These are phyloP conservation scores for Poeciliopsis occidentalis DNA, from an alignment of 2,113 vertebrate genomes.

Conservation along the genomic window DNA sequence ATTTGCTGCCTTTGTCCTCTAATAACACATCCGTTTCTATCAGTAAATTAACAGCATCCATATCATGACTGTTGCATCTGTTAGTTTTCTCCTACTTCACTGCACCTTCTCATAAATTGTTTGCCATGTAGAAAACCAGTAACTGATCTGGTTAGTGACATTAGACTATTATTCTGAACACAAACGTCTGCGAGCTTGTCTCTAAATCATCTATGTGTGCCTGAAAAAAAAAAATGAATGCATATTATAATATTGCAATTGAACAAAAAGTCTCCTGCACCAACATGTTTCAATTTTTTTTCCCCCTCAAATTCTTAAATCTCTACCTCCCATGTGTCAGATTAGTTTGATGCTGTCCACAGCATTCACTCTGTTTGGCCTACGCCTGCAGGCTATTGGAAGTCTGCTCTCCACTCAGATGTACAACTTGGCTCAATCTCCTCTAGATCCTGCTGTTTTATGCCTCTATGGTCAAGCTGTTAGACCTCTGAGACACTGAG, in stretches of 20 bases:
- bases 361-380: constrained; percentile 48
- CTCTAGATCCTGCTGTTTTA: constrained; percentile 69
- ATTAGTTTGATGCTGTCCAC: constrained; percentile 61
- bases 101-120: neutral
- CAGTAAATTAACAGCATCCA: neutral
- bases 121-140: neutral
- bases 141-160: neutral
- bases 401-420: constrained; percentile 63
- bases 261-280: constrained; percentile 4
- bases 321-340: constrained; percentile 54
- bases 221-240: constrained; percentile 1
- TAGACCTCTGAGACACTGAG: constrained; percentile 58
- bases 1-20: neutral
- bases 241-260: neutral
- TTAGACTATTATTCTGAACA: neutral
- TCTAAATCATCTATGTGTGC: neutral
- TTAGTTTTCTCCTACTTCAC: neutral
- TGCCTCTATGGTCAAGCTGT: constrained; percentile 56
- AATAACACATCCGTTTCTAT: neutral
- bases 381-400: constrained; percentile 55
- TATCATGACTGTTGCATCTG: neutral
- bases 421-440: constrained; percentile 62
- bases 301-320: constrained; percentile 34
- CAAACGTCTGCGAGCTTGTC: neutral
- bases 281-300: constrained; percentile 29